These are phyloP conservation scores for Sternotherus odoratus DNA, from an alignment of 2,797 vertebrate species.

Conservation along the genomic window DNA sequence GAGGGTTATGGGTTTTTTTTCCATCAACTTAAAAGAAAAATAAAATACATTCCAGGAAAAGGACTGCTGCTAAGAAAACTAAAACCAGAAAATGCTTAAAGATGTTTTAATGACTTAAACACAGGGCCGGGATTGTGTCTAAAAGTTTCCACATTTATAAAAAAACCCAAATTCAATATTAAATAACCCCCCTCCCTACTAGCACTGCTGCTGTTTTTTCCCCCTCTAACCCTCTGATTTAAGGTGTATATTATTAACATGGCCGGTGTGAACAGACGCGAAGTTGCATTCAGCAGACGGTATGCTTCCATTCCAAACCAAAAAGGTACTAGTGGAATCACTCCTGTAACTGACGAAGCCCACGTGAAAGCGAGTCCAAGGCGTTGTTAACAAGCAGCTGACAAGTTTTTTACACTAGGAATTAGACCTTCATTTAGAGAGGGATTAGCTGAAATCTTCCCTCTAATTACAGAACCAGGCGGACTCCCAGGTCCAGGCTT, in stretches of 20 bases:
- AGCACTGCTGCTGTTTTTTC: conserved; percentile 33
- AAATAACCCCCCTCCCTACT: conserved; percentile 68
- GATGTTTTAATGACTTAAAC: conserved; percentile 89
- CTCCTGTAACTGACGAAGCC: conserved; percentile 48
- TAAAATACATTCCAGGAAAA: conserved; percentile 86
- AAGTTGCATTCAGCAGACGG: conserved; percentile 68
- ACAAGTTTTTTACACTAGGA: conserved; percentile 80
- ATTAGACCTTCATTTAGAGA: conserved; percentile 79
- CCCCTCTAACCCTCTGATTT: conserved; percentile 61
- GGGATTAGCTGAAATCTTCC: conserved; percentile 80
- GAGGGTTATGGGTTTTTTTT: conserved; percentile 39
- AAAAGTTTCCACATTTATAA: conserved; percentile 86
- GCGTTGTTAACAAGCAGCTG: conserved; percentile 84
- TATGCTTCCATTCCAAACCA: conserved; percentile 70
- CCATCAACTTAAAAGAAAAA: conserved; percentile 85
- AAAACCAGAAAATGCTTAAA: conserved; percentile 88
- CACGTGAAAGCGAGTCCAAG: conserved; percentile 38
- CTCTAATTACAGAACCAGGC: conserved; percentile 56
- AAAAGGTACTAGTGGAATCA: conserved; percentile 20
- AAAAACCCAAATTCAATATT: conserved; percentile 76
- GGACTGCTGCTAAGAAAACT: conserved; percentile 83
- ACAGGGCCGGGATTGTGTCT: conserved; percentile 85
- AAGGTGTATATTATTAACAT: conserved; percentile 69
- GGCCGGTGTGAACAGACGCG: conserved; percentile 61
- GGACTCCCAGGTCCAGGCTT: not conserved